Evolutionary conservation across 1,140 invertebrate species (phyloP), one percentile per base, ranked within the genome.

Genomic region (Battus philenor): DNA sequence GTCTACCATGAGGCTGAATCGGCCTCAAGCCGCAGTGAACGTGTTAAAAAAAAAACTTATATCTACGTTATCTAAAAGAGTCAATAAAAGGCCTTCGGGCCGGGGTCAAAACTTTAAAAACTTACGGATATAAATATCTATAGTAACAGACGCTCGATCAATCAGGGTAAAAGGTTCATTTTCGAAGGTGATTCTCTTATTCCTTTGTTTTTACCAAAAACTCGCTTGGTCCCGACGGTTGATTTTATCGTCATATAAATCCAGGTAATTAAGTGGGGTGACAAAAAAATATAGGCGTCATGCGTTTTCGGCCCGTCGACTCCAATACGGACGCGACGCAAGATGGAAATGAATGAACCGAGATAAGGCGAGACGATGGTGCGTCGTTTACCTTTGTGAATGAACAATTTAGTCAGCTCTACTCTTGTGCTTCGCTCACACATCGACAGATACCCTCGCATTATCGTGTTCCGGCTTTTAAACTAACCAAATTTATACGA

Each of bases 321-420:
- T 81, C 61, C 74, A 66, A 81, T 81, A 76, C 72, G 70, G n/a
- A n/a, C n/a, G n/a, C n/a, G n/a, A n/a, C n/a, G 63, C 68, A 78
- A 79, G 80, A 81, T 81, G 64, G 73, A 81, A 84, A 84, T 84
- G 80, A 84, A 84, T 84, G 80, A 81, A 84, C 59, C 17, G 52
- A 81, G 80, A 84, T 84, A 84, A 81, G 62, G 33, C 46, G 56
- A 69, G 69, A 71, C 58, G 69, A 70, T 70, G 66, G 68, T 64
- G 66, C 56, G 54, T 58, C 49, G 59, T 66, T 63, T 43, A 48
- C 47, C 52, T 71, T 60, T 49, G 56, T 76, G 65, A 71, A 69
- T 68, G 61, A 59, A 63, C 55, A 49, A 48, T 63, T 54, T 41
- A 17, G 41, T 39, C 12, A 11, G 49, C 44, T 36, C 38, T 27